These are phyloP conservation scores for Harlomillsia oculata DNA, from an alignment of 1,140 invertebrate genomes.

Conservation along the genomic window DNA sequence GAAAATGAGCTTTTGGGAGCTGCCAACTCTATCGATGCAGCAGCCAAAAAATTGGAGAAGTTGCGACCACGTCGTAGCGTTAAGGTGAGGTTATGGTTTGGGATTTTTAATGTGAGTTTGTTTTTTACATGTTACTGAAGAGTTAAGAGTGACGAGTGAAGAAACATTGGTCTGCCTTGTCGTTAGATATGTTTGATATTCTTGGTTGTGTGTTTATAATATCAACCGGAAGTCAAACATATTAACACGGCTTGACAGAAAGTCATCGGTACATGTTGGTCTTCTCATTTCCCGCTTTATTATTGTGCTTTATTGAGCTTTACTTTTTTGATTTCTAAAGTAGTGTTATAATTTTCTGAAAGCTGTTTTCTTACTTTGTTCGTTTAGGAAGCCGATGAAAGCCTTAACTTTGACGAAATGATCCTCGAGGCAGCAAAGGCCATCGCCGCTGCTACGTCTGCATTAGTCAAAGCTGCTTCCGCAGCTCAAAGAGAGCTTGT, in stretches of 20 bases:
- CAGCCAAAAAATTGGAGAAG: conserved; percentile 87
- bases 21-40: conserved; percentile 84
- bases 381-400: conserved; percentile 79
- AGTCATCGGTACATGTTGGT: not conserved
- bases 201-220: conserved; percentile 81
- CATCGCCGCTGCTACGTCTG: conserved; percentile 86
- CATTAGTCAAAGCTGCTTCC: conserved; percentile 89
- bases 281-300: not conserved
- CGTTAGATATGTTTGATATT: conserved; percentile 99
- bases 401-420: conserved; percentile 96
- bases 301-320: not conserved
- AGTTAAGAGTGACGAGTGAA: not conserved
- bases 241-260: conserved; percentile 49
- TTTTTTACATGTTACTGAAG: not conserved
- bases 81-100: conserved; percentile 37
- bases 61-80: conserved; percentile 69
- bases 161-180: conserved; percentile 36
- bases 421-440: conserved; percentile 96
- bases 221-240: conserved; percentile 99
- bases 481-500: conserved; percentile 91
- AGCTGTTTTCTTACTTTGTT: conserved; percentile 25
- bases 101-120: not conserved
- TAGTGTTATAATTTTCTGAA: not conserved
- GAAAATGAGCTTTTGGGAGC: conserved; percentile 97
- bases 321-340: not conserved